Conservation (phyloP, 2,113 vertebrate genomes). For the Prolemur simus region DNA sequence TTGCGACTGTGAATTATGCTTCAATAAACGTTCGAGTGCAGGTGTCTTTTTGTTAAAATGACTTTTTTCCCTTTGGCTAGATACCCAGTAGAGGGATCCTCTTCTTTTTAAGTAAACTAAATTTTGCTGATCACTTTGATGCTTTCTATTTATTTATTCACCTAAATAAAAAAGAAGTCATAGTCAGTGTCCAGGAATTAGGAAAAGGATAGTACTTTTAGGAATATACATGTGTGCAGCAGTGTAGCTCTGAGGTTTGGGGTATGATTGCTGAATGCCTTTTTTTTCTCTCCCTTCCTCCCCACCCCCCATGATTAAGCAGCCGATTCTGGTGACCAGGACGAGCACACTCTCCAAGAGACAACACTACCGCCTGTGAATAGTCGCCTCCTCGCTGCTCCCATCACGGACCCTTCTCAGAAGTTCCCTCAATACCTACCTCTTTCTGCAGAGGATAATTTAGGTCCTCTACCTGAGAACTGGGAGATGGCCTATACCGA, state of each 20-base stretch:
- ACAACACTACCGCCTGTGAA: conserved; percentile 80
- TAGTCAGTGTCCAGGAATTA: background rate
- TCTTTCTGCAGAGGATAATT: conserved; percentile 94
- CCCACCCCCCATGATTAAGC: background rate
- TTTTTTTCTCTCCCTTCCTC: background rate
- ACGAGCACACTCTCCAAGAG: conserved; percentile 88
- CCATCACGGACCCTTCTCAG: conserved; percentile 98
- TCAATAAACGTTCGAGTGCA: too few species aligned
- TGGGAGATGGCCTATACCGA: conserved; percentile 99
- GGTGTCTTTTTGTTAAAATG: too few species aligned
- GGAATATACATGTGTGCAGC: background rate
- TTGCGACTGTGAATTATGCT: too few species aligned
- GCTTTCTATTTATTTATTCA: background rate
- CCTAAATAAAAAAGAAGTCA: background rate
- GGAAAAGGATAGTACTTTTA: background rate
- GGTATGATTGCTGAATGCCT: background rate
- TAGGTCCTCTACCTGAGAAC: conserved; percentile 98
- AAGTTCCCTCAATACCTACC: conserved; percentile 95
- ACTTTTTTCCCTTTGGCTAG: too few species aligned
- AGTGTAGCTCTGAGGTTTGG: background rate
- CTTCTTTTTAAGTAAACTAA: background rate
- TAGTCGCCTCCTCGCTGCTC: conserved; percentile 86
- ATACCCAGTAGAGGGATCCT: too few species aligned
- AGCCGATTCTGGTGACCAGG: conserved; percentile 97
- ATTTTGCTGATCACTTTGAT: background rate